Conservation (phyloP, 2,113 vertebrate species). For the Todiramphus saurophagus region DNA sequence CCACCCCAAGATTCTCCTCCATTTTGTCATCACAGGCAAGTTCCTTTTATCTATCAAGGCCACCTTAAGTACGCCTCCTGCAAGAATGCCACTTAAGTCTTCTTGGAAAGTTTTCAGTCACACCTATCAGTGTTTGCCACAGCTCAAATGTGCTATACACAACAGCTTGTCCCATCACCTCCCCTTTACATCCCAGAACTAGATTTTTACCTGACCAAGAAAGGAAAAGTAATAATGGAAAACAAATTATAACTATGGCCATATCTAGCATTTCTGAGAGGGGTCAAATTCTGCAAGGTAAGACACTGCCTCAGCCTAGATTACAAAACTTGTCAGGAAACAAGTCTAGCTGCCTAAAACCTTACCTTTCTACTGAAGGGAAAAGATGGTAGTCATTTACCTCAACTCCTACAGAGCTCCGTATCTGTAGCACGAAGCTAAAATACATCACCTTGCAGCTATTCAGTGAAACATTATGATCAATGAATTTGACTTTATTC, state of each 20-base stretch:
- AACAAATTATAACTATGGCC: not conserved
- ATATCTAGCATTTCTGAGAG: not conserved
- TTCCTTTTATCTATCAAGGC: conserved; percentile 35
- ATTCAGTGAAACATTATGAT: not conserved
- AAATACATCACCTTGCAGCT: not conserved
- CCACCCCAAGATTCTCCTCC: not conserved
- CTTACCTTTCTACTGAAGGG: not conserved
- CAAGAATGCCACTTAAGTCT: not conserved
- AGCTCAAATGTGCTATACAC: not conserved
- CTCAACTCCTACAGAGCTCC: not conserved
- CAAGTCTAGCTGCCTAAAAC: not conserved
- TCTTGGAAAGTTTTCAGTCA: not conserved
- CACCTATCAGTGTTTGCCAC: not conserved
- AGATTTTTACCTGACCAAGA: not conserved
- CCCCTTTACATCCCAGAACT: not conserved
- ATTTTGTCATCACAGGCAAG: not conserved
- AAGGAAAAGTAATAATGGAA: not conserved
- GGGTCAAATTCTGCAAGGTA: not conserved
- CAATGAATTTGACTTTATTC: not conserved
- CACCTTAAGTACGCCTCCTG: not conserved
- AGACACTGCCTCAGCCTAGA: not conserved
- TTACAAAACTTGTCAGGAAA: not conserved
- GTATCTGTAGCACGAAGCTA: not conserved
- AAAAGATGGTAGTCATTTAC: not conserved
- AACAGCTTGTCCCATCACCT: not conserved